phyloP scores from a whole-genome alignment of 2,888 invertebrate genomes.

The Drosophila pegasa region DNA sequence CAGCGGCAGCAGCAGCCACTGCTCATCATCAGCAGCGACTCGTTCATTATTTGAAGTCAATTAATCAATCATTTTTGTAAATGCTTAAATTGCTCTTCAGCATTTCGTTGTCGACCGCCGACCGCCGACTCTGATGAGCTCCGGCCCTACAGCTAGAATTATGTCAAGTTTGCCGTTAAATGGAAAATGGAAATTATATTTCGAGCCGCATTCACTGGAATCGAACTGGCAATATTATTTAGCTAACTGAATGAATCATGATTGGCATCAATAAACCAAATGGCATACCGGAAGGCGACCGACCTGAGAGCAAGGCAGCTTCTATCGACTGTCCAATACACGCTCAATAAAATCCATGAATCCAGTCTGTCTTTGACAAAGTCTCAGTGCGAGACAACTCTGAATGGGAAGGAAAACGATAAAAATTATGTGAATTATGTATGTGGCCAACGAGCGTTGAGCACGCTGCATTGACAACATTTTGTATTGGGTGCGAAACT shows the following conservation, averaged over 20 bases:
- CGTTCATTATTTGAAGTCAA: conserved; percentile 63
- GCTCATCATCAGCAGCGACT: conserved; percentile 40
- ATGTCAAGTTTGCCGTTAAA: conserved; percentile 53
- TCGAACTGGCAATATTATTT: conserved; percentile 47
- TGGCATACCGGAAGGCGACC: conserved; percentile 16
- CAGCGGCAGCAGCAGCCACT: conserved; percentile 44
- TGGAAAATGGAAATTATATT: conserved; percentile 35
- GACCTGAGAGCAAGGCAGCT: background rate
- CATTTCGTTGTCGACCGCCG: conserved; percentile 24
- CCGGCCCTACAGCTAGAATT: conserved; percentile 40
- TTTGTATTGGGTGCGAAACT: conserved; percentile 16
- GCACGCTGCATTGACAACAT: conserved; percentile 7
- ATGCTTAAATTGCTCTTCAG: conserved; percentile 52
- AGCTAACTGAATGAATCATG: conserved; percentile 40
- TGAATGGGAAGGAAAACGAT: background rate
- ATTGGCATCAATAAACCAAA: conserved; percentile 25
- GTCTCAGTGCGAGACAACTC: background rate
- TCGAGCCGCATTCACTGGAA: no score
- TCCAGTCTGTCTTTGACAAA: no score
- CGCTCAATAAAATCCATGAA: background rate
- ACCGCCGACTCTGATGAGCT: background rate
- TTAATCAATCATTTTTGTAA: conserved; percentile 78
- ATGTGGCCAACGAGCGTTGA: conserved; percentile 3
- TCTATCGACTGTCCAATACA: background rate
- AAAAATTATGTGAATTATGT: conserved; percentile 8